Base-by-base conservation (phyloP, 2,888 invertebrate genomes). In the Andrena marginata region DNA sequence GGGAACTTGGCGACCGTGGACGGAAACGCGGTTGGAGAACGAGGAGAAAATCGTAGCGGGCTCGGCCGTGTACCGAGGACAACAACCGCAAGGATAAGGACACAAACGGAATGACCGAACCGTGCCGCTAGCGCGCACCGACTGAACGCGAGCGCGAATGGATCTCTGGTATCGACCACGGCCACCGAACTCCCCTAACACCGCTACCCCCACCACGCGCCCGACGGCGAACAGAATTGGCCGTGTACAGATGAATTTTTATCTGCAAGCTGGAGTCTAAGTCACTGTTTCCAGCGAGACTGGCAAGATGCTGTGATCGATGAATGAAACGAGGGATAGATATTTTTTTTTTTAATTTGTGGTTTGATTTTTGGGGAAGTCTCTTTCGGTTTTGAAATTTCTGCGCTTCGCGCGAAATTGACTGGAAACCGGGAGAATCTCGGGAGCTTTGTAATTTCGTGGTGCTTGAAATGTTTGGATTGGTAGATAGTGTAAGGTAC, bases 111-210 rank as follows among this genome's bases (percentile, higher is more conserved):
- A 72, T 85, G 80, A 86, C 90, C 89, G 82, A 80, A 74, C 84
- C 74, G 85, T 82, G 83, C 88, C 90, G 89, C 89, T 85, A 81
- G 82, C 87, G 85, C 90, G 90, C 89, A 90, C 88, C 84, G 86
- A 90, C 89, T 89, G 87, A 89, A 87, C 73, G 80, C 62, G 82
- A 62, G 69, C 76, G 79, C 69, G 84, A 70, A 78, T 79, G 80
- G 84, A 82, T 80, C 84, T 70, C 77, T 77, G 69, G 83, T 82
- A 88, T 78, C 85, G 80, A 85, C 77, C 74, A 85, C 84, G 86
- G 80, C 71, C 84, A 85, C 75, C 75, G 82, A 83, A 86, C 89
- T 87, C 80, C 78, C 60, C 65, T 78, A 87, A 87, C 83, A 75
- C 77, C 78, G 71, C 80, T 74, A 76, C 80, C 86, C 84, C 86